Conservation (phyloP, 2,113 vertebrate species). For the Etheostoma cragini region DNA sequence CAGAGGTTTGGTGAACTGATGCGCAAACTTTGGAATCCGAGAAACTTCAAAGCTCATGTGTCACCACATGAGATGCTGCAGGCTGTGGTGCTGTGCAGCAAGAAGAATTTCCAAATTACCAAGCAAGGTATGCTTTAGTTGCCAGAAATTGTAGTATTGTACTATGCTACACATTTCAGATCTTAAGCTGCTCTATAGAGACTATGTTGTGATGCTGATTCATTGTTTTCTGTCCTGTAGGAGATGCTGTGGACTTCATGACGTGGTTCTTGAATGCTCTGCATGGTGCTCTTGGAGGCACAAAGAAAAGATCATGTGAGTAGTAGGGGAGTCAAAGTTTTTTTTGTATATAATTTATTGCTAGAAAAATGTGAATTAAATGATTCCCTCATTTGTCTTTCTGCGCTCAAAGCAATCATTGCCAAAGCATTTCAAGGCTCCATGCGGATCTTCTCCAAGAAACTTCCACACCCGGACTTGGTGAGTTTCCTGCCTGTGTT, state of each 20-base stretch:
- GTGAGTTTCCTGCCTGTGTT: conserved; percentile 77
- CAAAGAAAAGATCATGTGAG: conserved; percentile 95
- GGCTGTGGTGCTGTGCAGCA: conserved; percentile 97
- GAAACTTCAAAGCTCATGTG: conserved; percentile 98
- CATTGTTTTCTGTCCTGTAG: conserved; percentile 74
- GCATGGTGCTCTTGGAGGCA: conserved; percentile 93
- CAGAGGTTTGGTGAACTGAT: conserved; percentile 98
- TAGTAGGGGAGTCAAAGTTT: conserved; percentile 18
- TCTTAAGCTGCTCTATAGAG: neutral
- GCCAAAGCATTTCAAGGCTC: conserved; percentile 96
- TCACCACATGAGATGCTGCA: conserved; percentile 99
- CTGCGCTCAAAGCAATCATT: conserved; percentile 86
- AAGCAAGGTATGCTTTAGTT: conserved; percentile 88
- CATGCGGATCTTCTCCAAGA: conserved; percentile 98
- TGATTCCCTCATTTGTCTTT: conserved; percentile 1
- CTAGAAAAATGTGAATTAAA: neutral
- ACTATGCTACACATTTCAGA: neutral
- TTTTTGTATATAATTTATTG: neutral
- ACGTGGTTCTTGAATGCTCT: conserved; percentile 98
- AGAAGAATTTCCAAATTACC: conserved; percentile 99
- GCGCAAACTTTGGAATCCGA: conserved; percentile 97
- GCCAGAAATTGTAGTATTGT: neutral
- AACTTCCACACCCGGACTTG: conserved; percentile 95
- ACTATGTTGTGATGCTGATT: neutral
- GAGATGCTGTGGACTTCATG: conserved; percentile 96